Percentiles rank a stretch among this genome's conserved stretches.
These are phyloP conservation scores for Tamias sibiricus DNA, from an alignment of 2,113 vertebrate genomes.

Conservation along the genomic window DNA sequence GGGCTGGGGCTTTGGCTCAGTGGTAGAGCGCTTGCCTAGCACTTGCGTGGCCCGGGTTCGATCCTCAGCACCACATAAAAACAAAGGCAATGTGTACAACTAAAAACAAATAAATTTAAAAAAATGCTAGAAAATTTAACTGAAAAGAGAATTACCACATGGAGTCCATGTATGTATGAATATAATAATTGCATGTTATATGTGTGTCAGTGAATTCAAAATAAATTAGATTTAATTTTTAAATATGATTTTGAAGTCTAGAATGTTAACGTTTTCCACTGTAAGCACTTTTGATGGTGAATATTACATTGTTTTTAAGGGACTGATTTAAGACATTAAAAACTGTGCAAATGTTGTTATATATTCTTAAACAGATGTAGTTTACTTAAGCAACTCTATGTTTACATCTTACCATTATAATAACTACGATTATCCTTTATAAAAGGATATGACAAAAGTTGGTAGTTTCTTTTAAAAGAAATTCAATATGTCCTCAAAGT, in stretches of 20 bases:
- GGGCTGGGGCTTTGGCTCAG: no score
- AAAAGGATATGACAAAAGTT: conserved; percentile 34
- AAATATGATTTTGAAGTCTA: conserved; percentile 44
- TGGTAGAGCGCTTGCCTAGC: no score
- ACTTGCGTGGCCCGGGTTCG: no score
- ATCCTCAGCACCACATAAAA: no score
- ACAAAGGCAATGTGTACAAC: no score
- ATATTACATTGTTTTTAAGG: conserved; percentile 45
- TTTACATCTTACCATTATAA: conserved; percentile 25
- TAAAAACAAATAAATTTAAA: no score
- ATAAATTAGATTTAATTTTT: conserved; percentile 35
- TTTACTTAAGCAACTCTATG: conserved; percentile 49
- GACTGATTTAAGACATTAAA: conserved; percentile 29
- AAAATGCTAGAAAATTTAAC: background rate
- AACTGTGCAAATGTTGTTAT: conserved; percentile 43
- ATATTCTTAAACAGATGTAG: conserved; percentile 29
- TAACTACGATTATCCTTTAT: background rate
- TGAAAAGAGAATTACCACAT: background rate
- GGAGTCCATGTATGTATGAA: background rate
- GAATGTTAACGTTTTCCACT: conserved; percentile 25
- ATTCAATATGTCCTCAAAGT: background rate
- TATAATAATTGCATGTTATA: background rate
- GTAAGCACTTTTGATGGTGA: conserved; percentile 24
- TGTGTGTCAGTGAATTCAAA: conserved; percentile 58
- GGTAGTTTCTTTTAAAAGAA: conserved; percentile 1